phyloP scores from a whole-genome alignment of 2,888 invertebrate species.

The Eupelmus urozonus region DNA sequence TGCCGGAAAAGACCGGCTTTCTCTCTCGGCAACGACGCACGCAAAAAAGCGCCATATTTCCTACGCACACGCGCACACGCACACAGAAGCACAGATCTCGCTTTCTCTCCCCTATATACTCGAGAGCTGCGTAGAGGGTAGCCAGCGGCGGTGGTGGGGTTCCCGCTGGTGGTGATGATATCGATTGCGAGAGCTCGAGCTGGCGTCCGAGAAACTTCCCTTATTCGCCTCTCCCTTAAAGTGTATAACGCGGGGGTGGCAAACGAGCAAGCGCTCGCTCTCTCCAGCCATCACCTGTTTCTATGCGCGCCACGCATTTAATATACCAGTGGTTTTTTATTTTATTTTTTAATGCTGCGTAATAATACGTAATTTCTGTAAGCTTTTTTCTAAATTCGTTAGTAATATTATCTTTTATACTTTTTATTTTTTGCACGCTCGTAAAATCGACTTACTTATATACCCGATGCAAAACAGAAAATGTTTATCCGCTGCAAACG shows the following conservation, averaged over 20 bases:
- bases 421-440: background rate
- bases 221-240: slow-evolving; percentile 35
- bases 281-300: slow-evolving; percentile 42
- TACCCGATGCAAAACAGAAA: background rate
- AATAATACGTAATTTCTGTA: slow-evolving; percentile 17
- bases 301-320: slow-evolving; percentile 18
- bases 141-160: no score
- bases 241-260: slow-evolving; percentile 27
- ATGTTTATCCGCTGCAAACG: background rate
- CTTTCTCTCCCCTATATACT: no score
- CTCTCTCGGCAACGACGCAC: background rate
- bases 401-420: no score
- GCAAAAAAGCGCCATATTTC: no score
- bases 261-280: background rate
- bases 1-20: background rate
- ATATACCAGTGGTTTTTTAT: background rate
- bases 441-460: background rate
- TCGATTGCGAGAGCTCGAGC: slow-evolving; percentile 64
- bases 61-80: no score
- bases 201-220: slow-evolving; percentile 55
- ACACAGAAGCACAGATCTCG: no score
- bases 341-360: slow-evolving; percentile 1
- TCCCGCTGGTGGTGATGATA: slow-evolving; percentile 62
- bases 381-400: no score
- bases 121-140: no score